Evolutionary conservation across 2,113 vertebrate genomes (phyloP).

Genomic region (Colius striatus): DNA sequence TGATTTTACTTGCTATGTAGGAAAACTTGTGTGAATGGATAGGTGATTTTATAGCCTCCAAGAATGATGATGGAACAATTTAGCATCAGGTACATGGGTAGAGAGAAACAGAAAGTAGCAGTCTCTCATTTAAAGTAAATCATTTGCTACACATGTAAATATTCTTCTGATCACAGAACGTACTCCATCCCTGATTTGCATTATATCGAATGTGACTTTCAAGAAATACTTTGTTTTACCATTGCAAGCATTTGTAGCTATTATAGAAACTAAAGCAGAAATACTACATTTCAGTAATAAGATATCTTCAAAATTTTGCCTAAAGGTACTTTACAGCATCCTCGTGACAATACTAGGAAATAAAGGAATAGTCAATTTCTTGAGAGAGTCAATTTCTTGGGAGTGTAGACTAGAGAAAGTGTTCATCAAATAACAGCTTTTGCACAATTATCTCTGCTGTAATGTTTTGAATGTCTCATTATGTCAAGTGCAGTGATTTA

Average conservation of each 20-base stretch:
- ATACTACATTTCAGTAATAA: background rate
- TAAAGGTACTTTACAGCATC: rapidly evolving
- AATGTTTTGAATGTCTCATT: constrained; percentile 25
- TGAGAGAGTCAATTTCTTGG: too few relatives aligned
- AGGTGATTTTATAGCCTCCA: background rate
- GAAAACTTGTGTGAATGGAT: background rate
- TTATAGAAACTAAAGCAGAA: background rate
- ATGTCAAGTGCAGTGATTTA: constrained; percentile 47
- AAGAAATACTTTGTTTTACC: background rate
- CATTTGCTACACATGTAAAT: background rate
- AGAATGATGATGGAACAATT: background rate
- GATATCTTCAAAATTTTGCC: background rate
- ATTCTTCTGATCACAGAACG: background rate
- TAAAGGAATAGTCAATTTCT: background rate
- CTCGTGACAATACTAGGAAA: background rate
- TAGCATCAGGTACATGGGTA: background rate
- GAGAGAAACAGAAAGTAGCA: background rate
- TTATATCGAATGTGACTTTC: background rate
- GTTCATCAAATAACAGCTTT: background rate
- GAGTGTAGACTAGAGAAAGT: background rate
- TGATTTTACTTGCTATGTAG: background rate
- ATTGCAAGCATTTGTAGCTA: background rate
- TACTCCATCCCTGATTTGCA: background rate
- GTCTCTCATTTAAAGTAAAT: background rate
- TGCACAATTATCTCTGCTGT: background rate